Percentiles rank a stretch among this genome's conserved stretches.
phyloP scores from a whole-genome alignment of 2,113 vertebrate genomes.

The Cyprinus carpio region DNA sequence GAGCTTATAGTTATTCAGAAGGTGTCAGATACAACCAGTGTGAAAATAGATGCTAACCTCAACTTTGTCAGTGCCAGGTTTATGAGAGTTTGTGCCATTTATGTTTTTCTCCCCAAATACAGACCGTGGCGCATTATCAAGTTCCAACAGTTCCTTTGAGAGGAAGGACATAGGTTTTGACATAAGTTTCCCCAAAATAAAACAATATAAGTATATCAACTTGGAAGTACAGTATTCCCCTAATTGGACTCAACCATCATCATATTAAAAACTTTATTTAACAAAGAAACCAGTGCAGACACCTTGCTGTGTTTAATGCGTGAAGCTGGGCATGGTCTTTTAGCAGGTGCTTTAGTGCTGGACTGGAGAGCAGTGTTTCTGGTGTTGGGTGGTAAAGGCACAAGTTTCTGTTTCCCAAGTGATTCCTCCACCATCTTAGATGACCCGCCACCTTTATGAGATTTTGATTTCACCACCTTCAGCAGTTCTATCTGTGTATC shows the following conservation, averaged over 20 bases:
- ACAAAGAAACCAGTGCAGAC: slow-evolving; percentile 48
- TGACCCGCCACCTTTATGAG: slow-evolving; percentile 79
- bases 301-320: slow-evolving; percentile 85
- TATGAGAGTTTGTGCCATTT: slow-evolving; percentile 81
- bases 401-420: slow-evolving; percentile 69
- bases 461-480: slow-evolving; percentile 82
- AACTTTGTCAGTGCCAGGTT: slow-evolving; percentile 76
- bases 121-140: slow-evolving; percentile 80
- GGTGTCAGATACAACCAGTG: background rate
- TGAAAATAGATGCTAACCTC: slow-evolving; percentile 65
- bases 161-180: slow-evolving; percentile 65
- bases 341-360: slow-evolving; percentile 74
- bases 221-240: background rate
- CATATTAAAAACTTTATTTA: background rate
- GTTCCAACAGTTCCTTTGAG: slow-evolving; percentile 79
- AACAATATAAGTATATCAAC: slow-evolving; percentile 43
- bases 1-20: background rate
- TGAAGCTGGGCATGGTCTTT: slow-evolving; percentile 73
- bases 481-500: slow-evolving; percentile 92
- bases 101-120: slow-evolving; percentile 96
- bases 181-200: background rate
- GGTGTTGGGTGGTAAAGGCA: slow-evolving; percentile 51
- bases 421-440: slow-evolving; percentile 70
- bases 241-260: background rate
- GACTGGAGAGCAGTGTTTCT: slow-evolving; percentile 63